Evolutionary conservation across 2,888 invertebrate genomes (phyloP).

Genomic region (Thymelicus acteon): DNA sequence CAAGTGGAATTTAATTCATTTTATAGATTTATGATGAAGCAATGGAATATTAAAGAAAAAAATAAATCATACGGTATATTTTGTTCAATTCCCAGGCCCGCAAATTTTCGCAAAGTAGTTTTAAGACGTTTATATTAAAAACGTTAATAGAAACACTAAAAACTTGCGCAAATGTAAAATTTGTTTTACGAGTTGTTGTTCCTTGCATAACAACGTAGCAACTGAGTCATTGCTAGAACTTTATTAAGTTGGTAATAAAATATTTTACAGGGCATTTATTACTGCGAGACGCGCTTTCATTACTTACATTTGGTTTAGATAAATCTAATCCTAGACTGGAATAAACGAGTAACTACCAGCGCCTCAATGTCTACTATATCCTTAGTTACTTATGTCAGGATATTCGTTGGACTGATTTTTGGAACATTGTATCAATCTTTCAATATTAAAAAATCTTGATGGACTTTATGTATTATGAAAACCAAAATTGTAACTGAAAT

Average conservation of each 20-base stretch:
- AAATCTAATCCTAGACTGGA: neutral
- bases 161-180: conserved; percentile 31
- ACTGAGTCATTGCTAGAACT: conserved; percentile 16
- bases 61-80: neutral
- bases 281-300: conserved; percentile 5
- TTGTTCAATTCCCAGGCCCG: neutral
- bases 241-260: conserved; percentile 26
- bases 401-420: too few species aligned
- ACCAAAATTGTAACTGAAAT: too few species aligned
- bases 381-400: too few species aligned
- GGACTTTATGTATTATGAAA: too few species aligned
- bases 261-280: conserved; percentile 22
- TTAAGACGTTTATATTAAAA: conserved; percentile 26
- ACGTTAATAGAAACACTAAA: conserved; percentile 29
- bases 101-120: conserved; percentile 1
- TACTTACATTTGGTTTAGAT: neutral
- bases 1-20: too few species aligned
- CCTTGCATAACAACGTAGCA: conserved; percentile 21
- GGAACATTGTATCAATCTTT: too few species aligned
- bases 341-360: too few species aligned
- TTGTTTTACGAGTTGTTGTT: conserved; percentile 33
- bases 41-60: too few species aligned
- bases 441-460: too few species aligned
- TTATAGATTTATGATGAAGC: too few species aligned
- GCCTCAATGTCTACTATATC: too few species aligned